Evolutionary conservation across 1,140 invertebrate species (phyloP).

Genomic region (Trissolcus basalis): DNA sequence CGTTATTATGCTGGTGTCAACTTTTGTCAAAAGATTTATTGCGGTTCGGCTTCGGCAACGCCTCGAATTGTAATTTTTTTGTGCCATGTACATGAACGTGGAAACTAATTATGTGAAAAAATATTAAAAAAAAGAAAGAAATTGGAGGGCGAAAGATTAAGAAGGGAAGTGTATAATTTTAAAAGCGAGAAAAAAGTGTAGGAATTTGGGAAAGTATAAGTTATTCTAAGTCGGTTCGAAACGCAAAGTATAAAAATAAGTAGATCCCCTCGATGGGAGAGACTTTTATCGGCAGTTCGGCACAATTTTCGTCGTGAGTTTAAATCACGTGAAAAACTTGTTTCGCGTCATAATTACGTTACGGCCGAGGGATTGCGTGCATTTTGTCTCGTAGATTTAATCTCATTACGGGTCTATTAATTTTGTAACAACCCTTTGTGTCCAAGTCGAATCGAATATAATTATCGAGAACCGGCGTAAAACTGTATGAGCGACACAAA

Average conservation of each 20-base stretch:
- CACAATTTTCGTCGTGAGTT: conserved; percentile 4
- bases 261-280: not conserved
- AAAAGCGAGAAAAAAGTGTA: too few species aligned
- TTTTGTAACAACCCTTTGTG: conserved; percentile 16
- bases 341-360: conserved; percentile 16
- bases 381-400: conserved; percentile 16
- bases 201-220: not conserved
- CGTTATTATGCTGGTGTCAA: too few species aligned
- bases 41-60: too few species aligned
- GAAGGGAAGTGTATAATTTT: too few species aligned
- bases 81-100: too few species aligned
- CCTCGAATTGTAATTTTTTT: too few species aligned
- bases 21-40: too few species aligned
- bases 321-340: conserved; percentile 7
- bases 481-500: not conserved
- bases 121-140: too few species aligned
- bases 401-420: conserved; percentile 29
- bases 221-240: too few species aligned
- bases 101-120: too few species aligned
- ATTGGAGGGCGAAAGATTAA: too few species aligned
- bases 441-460: conserved; percentile 5
- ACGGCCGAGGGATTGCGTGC: conserved; percentile 3
- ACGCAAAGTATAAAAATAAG: too few species aligned
- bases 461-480: not conserved
- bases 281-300: not conserved